A percentile compares a stretch with the other conserved stretches of the same genome.
Evolutionary conservation across 2,888 invertebrate genomes (phyloP).

Genomic region (Chymomyza caudatula): DNA sequence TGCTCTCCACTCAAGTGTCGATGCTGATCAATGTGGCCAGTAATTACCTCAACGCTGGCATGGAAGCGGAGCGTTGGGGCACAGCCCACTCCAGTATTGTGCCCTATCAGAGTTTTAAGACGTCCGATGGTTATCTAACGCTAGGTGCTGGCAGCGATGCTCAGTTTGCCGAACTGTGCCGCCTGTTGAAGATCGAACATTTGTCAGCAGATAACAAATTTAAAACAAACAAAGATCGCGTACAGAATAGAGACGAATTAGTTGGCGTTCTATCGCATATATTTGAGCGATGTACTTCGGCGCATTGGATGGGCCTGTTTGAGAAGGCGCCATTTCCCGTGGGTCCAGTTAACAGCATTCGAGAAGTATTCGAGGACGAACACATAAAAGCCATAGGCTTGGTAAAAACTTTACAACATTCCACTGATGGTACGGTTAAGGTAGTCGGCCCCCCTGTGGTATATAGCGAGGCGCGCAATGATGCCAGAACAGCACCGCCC

Average conservation of each 20-base stretch:
- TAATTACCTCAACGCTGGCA: slow-evolving; percentile 91
- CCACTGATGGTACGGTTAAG: slow-evolving; percentile 84
- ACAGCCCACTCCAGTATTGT: slow-evolving; percentile 96
- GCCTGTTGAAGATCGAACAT: slow-evolving; percentile 81
- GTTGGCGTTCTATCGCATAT: slow-evolving; percentile 82
- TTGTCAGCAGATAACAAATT: slow-evolving; percentile 84
- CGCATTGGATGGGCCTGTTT: slow-evolving; percentile 87
- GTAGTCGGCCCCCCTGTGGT: slow-evolving; percentile 92
- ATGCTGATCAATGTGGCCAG: slow-evolving; percentile 92
- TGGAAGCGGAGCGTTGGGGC: slow-evolving; percentile 90
- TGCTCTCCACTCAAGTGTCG: slow-evolving; percentile 95
- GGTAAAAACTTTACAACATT: slow-evolving; percentile 85
- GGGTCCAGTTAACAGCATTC: slow-evolving; percentile 92
- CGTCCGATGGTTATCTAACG: slow-evolving; percentile 89
- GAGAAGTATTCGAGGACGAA: slow-evolving; percentile 91
- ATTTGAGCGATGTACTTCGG: slow-evolving; percentile 82
- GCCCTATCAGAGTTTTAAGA: slow-evolving; percentile 94
- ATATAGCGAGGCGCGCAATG: slow-evolving; percentile 86
- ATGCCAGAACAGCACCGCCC: slow-evolving; percentile 88
- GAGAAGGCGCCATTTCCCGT: slow-evolving; percentile 88
- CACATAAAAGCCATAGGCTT: slow-evolving; percentile 87
- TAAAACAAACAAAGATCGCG: slow-evolving; percentile 85
- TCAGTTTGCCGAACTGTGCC: slow-evolving; percentile 87
- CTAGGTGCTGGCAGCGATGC: slow-evolving; percentile 92
- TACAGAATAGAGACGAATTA: slow-evolving; percentile 85